Evolutionary conservation across 2,113 vertebrate species (phyloP).

Genomic region (Telmatochromis sp.): DNA sequence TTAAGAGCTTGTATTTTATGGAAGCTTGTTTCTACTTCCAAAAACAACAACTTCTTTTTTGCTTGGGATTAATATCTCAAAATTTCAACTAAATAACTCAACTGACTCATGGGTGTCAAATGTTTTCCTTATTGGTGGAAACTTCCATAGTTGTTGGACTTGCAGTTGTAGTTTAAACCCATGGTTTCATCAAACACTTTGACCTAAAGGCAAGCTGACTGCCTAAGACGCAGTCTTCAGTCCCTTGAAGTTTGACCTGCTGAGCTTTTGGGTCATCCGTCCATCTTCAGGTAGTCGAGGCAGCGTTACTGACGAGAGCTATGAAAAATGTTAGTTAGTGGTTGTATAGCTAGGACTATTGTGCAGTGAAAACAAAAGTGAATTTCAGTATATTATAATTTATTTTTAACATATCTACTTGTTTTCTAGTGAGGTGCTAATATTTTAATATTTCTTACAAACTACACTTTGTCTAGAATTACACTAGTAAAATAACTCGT

Average conservation of each 20-base stretch:
- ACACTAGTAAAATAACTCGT: neutral
- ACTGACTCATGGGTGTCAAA: accelerated
- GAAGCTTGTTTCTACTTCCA: neutral
- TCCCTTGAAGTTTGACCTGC: neutral
- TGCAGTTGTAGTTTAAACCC: neutral
- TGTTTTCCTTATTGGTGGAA: neutral
- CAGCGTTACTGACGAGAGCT: neutral
- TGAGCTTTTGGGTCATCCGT: accelerated
- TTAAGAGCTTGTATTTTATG: neutral
- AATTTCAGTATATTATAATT: neutral
- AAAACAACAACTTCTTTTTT: accelerated
- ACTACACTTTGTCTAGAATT: neutral
- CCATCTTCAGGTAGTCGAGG: neutral
- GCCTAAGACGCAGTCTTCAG: accelerated
- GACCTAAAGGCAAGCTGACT: neutral
- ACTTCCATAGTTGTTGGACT: neutral
- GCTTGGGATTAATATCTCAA: neutral
- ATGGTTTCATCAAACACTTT: neutral
- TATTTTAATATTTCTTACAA: neutral
- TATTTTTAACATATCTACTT: neutral
- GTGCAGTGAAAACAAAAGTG: neutral
- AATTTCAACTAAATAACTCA: accelerated
- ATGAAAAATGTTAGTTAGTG: accelerated
- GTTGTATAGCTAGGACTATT: neutral
- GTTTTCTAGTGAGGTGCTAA: neutral